Conservation (phyloP, 2,888 invertebrate genomes). For the Melikaiella ostensackeni region DNA sequence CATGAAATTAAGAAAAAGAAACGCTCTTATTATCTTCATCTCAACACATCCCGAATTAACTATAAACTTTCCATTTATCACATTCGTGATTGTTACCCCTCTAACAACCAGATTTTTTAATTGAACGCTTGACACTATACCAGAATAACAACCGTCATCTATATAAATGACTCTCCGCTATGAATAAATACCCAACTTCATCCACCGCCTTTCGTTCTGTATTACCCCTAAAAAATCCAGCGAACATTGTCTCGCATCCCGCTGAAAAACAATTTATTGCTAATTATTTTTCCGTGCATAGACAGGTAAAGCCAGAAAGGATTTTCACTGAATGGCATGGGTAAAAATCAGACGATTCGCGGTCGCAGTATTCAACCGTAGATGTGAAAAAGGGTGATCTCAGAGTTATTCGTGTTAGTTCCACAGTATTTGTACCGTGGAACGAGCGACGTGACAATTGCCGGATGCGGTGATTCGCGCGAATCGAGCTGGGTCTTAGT, state of each 20-base stretch:
- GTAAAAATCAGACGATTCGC: conserved; percentile 30
- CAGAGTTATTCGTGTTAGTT: conserved; percentile 16
- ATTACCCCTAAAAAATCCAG: conserved; percentile 47
- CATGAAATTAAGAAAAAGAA: not conserved
- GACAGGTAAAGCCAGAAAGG: conserved; percentile 42
- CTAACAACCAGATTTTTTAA: conserved; percentile 56
- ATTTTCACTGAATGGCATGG: conserved; percentile 4
- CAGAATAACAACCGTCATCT: conserved; percentile 54
- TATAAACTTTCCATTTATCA: conserved; percentile 54
- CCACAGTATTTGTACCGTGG: conserved; percentile 33
- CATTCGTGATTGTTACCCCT: conserved; percentile 50
- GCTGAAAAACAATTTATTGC: conserved; percentile 68
- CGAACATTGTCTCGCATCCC: conserved; percentile 44
- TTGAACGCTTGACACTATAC: conserved; percentile 55
- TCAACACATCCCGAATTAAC: conserved; percentile 50
- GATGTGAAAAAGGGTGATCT: conserved; percentile 8
- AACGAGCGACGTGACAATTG: conserved; percentile 66
- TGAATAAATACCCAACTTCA: conserved; percentile 49
- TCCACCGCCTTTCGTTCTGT: conserved; percentile 48
- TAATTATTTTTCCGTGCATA: conserved; percentile 69
- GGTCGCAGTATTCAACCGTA: not conserved
- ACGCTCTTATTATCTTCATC: not conserved
- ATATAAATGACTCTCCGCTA: conserved; percentile 47
- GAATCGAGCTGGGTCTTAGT: conserved; percentile 70
- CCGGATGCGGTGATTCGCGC: conserved; percentile 70